Evolutionary conservation across 2,113 vertebrate genomes (phyloP), one percentile per base, ranked within the genome.

Genomic region (Hypocryptadius cinnamomeus): DNA sequence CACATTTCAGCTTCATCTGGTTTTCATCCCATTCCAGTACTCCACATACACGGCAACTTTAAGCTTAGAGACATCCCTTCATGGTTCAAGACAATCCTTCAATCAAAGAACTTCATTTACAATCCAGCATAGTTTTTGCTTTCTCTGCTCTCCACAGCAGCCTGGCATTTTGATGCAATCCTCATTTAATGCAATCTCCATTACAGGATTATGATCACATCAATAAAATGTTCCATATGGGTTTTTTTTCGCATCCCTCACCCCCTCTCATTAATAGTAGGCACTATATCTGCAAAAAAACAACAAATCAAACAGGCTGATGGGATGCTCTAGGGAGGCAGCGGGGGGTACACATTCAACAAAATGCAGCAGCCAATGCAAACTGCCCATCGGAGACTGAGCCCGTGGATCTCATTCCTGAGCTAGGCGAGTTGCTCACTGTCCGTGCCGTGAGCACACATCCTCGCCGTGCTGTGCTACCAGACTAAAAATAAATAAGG

Each of bases 101-200:
- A 73, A 90, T 91, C 94, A 94, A 68, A 91, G 68, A 96, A 97
- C 94, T 97, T 97, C 72, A 92, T 95, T 96, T 94, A 70, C 91
- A 95, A 95, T 85, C 91, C 85, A 87, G 91, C 85, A 74, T 31
- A 97, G 84, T 90, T 96, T 89, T 45, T 79, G 77, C 93, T 74
- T 48, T 39, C 89, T 24, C 11, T 27, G 71, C 71, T 90, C 83
- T 61, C 87, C 89, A 84, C 87, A 72, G 88, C 94, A 92, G 84
- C 90, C 31, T 95, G 71, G 94, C 90, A 68, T 94, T 95, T 93
- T 84, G 94, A 96, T 91, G 89, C 97, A 93, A 95, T 87, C 92
- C 93, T 94, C 92, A 94, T 93, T 85, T 92, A 95, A 95, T 74
- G 95, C 96, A 93, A 95, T 94, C 96, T 96, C 96, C 97, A 93